Evolutionary conservation across 2,113 vertebrate genomes (phyloP).

Genomic region (Macquaria australasica): DNA sequence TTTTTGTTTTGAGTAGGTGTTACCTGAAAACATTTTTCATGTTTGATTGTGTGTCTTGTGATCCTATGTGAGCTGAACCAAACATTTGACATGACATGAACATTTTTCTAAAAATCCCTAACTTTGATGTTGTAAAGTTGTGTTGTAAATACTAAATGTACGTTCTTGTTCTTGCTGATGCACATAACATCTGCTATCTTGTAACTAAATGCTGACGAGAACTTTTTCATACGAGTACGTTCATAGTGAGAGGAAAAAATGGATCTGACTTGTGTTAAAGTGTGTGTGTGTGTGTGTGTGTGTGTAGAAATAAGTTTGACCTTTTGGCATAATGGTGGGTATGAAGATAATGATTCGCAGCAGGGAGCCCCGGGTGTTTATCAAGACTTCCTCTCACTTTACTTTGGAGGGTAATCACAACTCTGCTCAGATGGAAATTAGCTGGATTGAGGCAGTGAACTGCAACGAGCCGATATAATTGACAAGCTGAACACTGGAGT

Average conservation of each 20-base stretch:
- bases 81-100: background rate
- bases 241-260: background rate
- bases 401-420: constrained; percentile 67
- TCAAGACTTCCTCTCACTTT: constrained; percentile 64
- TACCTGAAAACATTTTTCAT: background rate
- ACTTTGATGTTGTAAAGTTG: background rate
- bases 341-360: constrained; percentile 74
- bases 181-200: background rate
- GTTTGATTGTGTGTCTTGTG: no score
- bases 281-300: background rate
- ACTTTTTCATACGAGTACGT: background rate
- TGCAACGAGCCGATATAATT: constrained; percentile 64
- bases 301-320: constrained; percentile 60
- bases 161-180: background rate
- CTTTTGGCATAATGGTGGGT: constrained; percentile 61
- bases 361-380: constrained; percentile 58
- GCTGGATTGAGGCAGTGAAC: constrained; percentile 63
- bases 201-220: background rate
- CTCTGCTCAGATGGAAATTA: constrained; percentile 67
- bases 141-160: background rate
- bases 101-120: background rate
- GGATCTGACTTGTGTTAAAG: background rate
- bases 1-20: background rate
- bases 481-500: constrained; percentile 44
- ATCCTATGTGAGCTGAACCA: background rate